phyloP scores from a whole-genome alignment of 2,888 invertebrate species.

The Cephus rjabovi region DNA sequence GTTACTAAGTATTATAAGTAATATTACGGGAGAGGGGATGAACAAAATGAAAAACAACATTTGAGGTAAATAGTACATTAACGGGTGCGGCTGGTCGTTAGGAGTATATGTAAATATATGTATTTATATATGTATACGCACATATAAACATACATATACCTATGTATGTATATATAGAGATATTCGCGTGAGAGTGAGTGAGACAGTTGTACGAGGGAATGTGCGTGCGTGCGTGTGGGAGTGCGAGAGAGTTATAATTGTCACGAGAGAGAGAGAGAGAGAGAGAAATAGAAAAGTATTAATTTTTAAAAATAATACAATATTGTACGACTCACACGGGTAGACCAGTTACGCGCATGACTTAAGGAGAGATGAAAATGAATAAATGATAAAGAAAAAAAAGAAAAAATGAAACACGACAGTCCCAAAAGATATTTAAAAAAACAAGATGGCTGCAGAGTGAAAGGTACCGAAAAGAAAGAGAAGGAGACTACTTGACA shows the following conservation, averaged over 20 bases:
- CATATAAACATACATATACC: neutral
- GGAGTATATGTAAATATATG: slow-evolving; percentile 2
- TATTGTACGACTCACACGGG: neutral
- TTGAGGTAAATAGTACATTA: neutral
- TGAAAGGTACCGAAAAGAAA: neutral
- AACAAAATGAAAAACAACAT: slow-evolving; percentile 5
- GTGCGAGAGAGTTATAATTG: neutral
- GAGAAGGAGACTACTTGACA: neutral
- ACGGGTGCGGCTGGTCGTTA: neutral
- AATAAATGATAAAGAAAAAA: neutral
- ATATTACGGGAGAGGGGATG: slow-evolving; percentile 7
- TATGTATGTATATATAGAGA: slow-evolving; percentile 6
- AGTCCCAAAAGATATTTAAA: neutral
- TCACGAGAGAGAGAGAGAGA: neutral
- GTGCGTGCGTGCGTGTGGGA: neutral
- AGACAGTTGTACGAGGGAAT: neutral
- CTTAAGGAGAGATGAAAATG: neutral
- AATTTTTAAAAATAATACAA: neutral
- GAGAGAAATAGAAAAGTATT: neutral
- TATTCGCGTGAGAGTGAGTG: slow-evolving; percentile 10
- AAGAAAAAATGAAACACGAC: neutral
- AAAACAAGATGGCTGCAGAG: neutral
- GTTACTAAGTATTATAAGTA: slow-evolving; percentile 42
- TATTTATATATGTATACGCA: neutral
- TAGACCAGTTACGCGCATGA: neutral